Evolutionary conservation across 2,797 vertebrate species (phyloP).

Genomic region (Gadopsis marmoratus): DNA sequence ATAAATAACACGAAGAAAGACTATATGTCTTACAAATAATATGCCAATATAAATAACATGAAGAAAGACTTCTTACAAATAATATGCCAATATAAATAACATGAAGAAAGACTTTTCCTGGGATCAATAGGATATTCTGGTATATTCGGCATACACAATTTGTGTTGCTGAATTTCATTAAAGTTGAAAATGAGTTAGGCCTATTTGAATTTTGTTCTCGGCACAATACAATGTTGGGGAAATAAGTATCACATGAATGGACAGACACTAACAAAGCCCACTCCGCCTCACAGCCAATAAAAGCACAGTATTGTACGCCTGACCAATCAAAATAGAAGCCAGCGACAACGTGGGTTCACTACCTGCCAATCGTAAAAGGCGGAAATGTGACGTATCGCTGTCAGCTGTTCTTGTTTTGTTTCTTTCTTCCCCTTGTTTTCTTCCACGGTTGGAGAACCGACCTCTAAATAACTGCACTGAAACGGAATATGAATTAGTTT

Average conservation of each 20-base stretch:
- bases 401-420: conserved; percentile 88
- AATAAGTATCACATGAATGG: conserved; percentile 14
- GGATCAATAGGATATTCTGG: neutral
- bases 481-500: accelerated
- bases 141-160: neutral
- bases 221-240: neutral
- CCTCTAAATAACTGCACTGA: neutral
- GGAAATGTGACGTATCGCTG: conserved; percentile 66
- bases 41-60: no score
- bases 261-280: conserved; percentile 19
- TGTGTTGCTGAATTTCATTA: no score
- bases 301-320: neutral
- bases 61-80: no score
- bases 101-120: neutral
- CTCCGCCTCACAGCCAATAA: conserved; percentile 54
- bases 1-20: no score
- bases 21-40: no score
- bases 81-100: neutral
- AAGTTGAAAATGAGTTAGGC: neutral
- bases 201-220: neutral
- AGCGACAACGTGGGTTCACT: neutral
- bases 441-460: conserved; percentile 4
- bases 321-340: conserved; percentile 67
- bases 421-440: conserved; percentile 28
- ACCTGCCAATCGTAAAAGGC: conserved; percentile 41